These are phyloP conservation scores for Stigmatopora nigra DNA, from an alignment of 2,113 vertebrate genomes.

Conservation along the genomic window DNA sequence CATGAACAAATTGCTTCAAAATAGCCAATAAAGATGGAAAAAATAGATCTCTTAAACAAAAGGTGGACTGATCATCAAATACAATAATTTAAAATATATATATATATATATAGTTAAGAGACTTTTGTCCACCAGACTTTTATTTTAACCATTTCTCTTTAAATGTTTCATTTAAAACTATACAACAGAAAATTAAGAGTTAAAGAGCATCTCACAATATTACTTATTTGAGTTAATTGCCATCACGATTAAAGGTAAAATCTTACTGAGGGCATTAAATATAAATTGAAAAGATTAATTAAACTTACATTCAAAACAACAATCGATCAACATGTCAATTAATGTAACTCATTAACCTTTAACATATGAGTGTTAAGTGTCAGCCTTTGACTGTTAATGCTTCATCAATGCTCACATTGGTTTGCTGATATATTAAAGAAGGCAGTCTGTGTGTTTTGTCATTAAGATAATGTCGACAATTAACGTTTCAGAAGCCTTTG, in stretches of 20 bases:
- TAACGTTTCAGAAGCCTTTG: conserved; percentile 40
- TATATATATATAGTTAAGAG: not conserved
- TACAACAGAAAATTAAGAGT: conserved; percentile 21
- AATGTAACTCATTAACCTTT: not conserved
- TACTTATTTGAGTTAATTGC: conserved; percentile 19
- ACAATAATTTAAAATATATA: not conserved
- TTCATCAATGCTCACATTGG: conserved; percentile 14
- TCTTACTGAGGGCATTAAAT: not conserved
- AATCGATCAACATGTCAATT: not conserved
- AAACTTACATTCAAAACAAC: not conserved
- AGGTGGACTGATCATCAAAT: not conserved
- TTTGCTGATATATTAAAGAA: conserved; percentile 7
- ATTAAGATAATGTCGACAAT: conserved; percentile 57
- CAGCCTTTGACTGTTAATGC: not conserved
- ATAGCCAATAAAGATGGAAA: not conserved
- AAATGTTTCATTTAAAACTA: conserved; percentile 26
- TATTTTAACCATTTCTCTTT: not conserved
- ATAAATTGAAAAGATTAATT: not conserved
- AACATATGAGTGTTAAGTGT: not conserved
- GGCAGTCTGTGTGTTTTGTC: conserved; percentile 28
- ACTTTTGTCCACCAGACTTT: conserved; percentile 1
- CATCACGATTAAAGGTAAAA: not conserved
- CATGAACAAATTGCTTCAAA: not conserved
- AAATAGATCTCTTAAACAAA: not conserved
- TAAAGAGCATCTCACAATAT: conserved; percentile 37